Conservation (phyloP, 2,888 invertebrate species). For the Anaspis maculata region DNA sequence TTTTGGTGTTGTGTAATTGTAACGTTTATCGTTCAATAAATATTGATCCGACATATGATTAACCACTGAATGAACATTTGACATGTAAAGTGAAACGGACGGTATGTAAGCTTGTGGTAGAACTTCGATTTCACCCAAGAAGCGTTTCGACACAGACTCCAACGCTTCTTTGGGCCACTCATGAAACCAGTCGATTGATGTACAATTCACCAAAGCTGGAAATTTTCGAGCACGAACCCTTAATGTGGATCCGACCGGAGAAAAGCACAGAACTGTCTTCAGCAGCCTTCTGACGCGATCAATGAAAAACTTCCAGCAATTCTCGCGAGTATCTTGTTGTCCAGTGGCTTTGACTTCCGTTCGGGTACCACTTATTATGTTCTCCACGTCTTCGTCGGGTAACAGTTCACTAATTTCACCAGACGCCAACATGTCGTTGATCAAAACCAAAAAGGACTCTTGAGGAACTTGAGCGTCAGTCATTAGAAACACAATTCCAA, state of each 20-base stretch:
- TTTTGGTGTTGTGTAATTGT: conserved; percentile 95
- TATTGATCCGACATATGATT: conserved; percentile 77
- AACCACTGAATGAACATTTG: conserved; percentile 80
- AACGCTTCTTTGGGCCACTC: conserved; percentile 92
- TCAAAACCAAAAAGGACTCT: conserved; percentile 82
- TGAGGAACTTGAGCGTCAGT: conserved; percentile 90
- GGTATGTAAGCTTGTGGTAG: conserved; percentile 55
- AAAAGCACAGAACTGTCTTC: conserved; percentile 81
- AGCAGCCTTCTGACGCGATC: conserved; percentile 73
- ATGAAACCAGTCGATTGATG: conserved; percentile 94
- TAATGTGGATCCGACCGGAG: conserved; percentile 86
- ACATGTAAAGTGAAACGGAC: conserved; percentile 79
- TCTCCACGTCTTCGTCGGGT: conserved; percentile 84
- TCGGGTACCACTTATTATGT: conserved; percentile 67
- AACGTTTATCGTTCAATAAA: conserved; percentile 75
- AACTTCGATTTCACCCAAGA: conserved; percentile 67
- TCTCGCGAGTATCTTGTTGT: conserved; percentile 77
- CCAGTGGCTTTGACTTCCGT: conserved; percentile 77
- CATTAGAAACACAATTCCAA: conserved; percentile 77
- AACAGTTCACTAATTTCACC: conserved; percentile 90
- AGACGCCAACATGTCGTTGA: conserved; percentile 89
- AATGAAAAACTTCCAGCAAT: conserved; percentile 93
- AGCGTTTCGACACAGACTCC: conserved; percentile 77
- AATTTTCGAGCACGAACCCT: conserved; percentile 84
- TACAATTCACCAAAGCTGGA: conserved; percentile 88